A percentile compares a stretch with the other conserved stretches of the same genome.
Conservation (phyloP, 1,140 invertebrate genomes). For the Helicorthomorpha holstii region DNA sequence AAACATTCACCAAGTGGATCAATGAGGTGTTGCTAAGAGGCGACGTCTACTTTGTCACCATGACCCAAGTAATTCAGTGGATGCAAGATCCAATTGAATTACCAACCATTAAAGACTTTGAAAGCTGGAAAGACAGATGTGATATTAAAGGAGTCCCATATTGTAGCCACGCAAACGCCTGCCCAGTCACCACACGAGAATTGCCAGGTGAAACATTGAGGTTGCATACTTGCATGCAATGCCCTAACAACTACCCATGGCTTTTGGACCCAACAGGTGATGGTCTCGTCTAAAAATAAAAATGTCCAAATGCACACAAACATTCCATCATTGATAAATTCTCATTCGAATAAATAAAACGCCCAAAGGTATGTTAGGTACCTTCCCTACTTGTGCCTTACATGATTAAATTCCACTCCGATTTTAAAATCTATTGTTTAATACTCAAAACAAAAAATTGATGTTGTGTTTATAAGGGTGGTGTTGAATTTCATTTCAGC, state of each 20-base stretch:
- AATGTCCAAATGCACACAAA: no score
- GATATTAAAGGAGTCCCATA: constrained; percentile 83
- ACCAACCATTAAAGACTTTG: constrained; percentile 68
- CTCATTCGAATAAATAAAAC: no score
- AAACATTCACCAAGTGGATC: constrained; percentile 81
- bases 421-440: no score
- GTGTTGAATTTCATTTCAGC: no score
- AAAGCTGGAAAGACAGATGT: constrained; percentile 90
- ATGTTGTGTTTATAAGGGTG: no score
- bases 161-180: constrained; percentile 79
- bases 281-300: constrained; percentile 45
- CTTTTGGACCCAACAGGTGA: constrained; percentile 85
- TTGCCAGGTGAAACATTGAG: constrained; percentile 78
- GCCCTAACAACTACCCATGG: constrained; percentile 90
- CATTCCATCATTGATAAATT: no score
- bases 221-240: constrained; percentile 88
- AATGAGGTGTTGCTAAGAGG: constrained; percentile 74
- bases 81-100: constrained; percentile 89
- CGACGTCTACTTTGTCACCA: constrained; percentile 88
- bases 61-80: constrained; percentile 88
- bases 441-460: no score
- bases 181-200: constrained; percentile 72
- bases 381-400: no score
- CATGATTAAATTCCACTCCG: no score
- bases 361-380: no score